Evolutionary conservation across 1,140 invertebrate species (phyloP).

Genomic region (Nasonia longicornis): DNA sequence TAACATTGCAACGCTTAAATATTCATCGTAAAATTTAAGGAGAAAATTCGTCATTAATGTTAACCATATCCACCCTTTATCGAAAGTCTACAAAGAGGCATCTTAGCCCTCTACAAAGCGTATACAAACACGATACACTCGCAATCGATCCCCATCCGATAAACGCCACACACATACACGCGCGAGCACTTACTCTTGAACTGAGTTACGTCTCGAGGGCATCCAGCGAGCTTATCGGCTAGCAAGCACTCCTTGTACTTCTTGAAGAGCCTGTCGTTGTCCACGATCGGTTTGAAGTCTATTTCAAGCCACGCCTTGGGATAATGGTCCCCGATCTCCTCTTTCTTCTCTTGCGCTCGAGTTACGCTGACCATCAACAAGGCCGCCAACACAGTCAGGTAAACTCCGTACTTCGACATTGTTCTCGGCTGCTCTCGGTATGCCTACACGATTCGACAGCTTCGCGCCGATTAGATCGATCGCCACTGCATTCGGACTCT

Average conservation of each 20-base stretch:
- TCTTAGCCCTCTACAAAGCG: too few species aligned
- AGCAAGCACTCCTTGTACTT: slow-evolving; percentile 55
- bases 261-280: slow-evolving; percentile 53
- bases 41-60: too few species aligned
- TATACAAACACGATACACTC: too few species aligned
- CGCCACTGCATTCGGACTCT: background rate
- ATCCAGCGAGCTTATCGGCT: slow-evolving; percentile 42
- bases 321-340: slow-evolving; percentile 46
- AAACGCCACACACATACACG: too few species aligned
- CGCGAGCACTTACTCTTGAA: slow-evolving; percentile 52
- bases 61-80: too few species aligned
- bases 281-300: slow-evolving; percentile 50
- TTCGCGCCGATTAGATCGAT: background rate
- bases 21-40: too few species aligned
- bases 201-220: slow-evolving; percentile 49
- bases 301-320: slow-evolving; percentile 50
- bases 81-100: too few species aligned
- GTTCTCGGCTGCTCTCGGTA: background rate
- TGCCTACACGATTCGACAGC: background rate
- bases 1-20: too few species aligned
- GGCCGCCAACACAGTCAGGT: background rate
- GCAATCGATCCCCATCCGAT: too few species aligned
- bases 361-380: slow-evolving; percentile 21
- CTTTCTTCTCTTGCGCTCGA: background rate
- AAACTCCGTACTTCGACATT: slow-evolving; percentile 15